Evolutionary conservation across 2,888 invertebrate genomes (phyloP).

Genomic region (Euphydryas editha): DNA sequence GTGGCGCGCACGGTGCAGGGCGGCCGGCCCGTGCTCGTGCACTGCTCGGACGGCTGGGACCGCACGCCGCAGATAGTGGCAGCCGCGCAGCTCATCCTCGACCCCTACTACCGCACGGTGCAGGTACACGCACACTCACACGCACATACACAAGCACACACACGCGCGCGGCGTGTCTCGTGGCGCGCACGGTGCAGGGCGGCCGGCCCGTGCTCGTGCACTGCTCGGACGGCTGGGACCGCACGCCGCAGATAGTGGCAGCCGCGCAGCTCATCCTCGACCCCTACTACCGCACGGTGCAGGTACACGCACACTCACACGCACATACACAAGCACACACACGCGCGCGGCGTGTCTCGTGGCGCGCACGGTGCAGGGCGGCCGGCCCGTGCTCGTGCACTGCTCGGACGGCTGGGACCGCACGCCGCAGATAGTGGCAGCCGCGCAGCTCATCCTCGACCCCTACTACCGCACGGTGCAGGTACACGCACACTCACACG

Average conservation of each 20-base stretch:
- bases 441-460: slow-evolving; percentile 96
- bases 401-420: slow-evolving; percentile 99
- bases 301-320: slow-evolving; percentile 78
- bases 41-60: slow-evolving; percentile 99
- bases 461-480: slow-evolving; percentile 97
- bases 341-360: slow-evolving; percentile 86
- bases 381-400: slow-evolving; percentile 96
- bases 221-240: slow-evolving; percentile 99
- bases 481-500: slow-evolving; percentile 69
- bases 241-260: slow-evolving; percentile 98
- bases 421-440: slow-evolving; percentile 97
- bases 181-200: slow-evolving; percentile 92
- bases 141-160: not conserved
- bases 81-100: slow-evolving; percentile 94
- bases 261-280: slow-evolving; percentile 96
- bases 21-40: slow-evolving; percentile 95
- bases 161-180: slow-evolving; percentile 84
- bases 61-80: slow-evolving; percentile 98
- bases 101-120: slow-evolving; percentile 96
- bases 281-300: slow-evolving; percentile 96
- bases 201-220: slow-evolving; percentile 97
- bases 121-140: slow-evolving; percentile 81
- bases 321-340: not conserved
- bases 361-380: slow-evolving; percentile 91
- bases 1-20: slow-evolving; percentile 93